These are phyloP conservation scores for Torymus texanus DNA, from an alignment of 2,888 invertebrate genomes.

Conservation along the genomic window DNA sequence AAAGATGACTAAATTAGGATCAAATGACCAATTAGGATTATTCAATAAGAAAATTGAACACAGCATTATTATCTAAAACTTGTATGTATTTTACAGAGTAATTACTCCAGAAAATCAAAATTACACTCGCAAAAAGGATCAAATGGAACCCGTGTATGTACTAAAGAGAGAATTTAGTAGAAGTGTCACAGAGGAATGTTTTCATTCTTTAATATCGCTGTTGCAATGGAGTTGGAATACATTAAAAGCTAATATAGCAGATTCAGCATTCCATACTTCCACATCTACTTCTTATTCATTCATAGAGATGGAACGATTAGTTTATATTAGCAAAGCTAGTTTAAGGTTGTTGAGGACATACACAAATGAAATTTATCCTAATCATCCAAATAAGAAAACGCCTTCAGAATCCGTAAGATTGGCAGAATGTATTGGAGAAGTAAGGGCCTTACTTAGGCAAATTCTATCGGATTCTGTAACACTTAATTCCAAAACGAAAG, in stretches of 20 bases:
- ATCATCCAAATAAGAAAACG: constrained; percentile 78
- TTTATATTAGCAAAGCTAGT: constrained; percentile 90
- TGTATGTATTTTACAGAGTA: constrained; percentile 79
- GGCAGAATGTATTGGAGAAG: constrained; percentile 91
- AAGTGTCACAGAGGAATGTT: constrained; percentile 88
- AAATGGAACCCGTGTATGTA: constrained; percentile 87
- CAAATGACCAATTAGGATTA: too few species aligned
- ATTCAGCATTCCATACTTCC: constrained; percentile 73
- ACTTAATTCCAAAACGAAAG: constrained; percentile 70
- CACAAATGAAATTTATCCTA: constrained; percentile 94
- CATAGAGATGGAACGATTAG: constrained; percentile 87
- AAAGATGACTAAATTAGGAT: too few species aligned
- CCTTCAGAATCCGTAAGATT: constrained; percentile 84
- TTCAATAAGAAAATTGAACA: too few species aligned
- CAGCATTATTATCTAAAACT: too few species aligned
- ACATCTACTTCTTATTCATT: constrained; percentile 76
- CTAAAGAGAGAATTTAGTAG: constrained; percentile 91
- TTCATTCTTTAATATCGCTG: constrained; percentile 88
- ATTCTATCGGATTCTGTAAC: constrained; percentile 86
- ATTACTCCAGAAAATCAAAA: constrained; percentile 82
- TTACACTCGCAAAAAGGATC: constrained; percentile 76
- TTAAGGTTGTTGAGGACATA: constrained; percentile 89
- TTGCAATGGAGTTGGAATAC: constrained; percentile 96
- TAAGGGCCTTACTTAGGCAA: constrained; percentile 86
- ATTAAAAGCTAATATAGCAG: constrained; percentile 84